Evolutionary conservation across 2,797 vertebrate genomes (phyloP).

Genomic region (Alosa sapidissima): DNA sequence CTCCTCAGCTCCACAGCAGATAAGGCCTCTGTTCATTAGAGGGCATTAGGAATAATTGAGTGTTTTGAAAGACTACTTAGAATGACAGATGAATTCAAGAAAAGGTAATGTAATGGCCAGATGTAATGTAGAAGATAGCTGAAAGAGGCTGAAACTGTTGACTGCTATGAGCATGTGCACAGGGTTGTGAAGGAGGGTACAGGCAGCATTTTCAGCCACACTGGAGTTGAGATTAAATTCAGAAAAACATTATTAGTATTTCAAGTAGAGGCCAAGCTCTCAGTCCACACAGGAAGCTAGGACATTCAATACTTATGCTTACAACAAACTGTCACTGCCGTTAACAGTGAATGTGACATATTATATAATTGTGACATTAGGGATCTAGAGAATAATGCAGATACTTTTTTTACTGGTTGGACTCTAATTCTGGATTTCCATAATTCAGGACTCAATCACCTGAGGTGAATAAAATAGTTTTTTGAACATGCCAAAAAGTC

Average conservation of each 20-base stretch:
- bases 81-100: background rate
- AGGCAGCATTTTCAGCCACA: background rate
- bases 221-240: background rate
- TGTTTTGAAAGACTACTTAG: background rate
- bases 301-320: background rate
- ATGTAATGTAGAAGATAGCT: background rate
- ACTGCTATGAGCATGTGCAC: background rate
- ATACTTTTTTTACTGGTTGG: background rate
- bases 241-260: slow-evolving; percentile 15
- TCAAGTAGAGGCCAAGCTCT: background rate
- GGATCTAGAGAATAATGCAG: background rate
- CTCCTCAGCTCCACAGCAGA: background rate
- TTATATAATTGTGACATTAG: background rate
- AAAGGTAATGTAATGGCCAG: background rate
- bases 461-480: background rate
- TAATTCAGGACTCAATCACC: background rate
- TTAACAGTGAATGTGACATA: background rate
- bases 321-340: background rate
- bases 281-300: background rate
- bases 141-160: background rate
- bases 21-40: background rate
- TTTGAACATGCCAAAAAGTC: background rate
- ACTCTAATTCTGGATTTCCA: background rate
- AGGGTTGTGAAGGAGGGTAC: background rate
- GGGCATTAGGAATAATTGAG: background rate